Conservation (phyloP, 2,888 invertebrate genomes). For the Pristionchus fissidentatus region DNA sequence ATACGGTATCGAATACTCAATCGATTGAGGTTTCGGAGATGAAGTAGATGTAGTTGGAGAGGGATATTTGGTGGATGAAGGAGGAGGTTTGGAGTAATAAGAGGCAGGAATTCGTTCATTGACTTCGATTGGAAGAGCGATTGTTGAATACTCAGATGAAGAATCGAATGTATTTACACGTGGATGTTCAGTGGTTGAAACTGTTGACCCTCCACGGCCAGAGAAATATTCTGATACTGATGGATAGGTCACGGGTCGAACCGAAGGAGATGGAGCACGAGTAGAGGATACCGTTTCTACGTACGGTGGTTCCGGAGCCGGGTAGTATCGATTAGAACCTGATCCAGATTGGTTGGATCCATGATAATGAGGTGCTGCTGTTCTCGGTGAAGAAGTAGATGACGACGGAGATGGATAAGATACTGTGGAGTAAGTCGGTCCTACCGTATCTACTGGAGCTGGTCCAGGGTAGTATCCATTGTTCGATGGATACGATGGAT, state of each 20-base stretch:
- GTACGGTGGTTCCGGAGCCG: no score
- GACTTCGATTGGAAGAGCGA: background rate
- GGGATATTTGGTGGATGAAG: conserved; percentile 13
- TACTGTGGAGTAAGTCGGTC: background rate
- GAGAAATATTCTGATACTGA: background rate
- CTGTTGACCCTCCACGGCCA: background rate
- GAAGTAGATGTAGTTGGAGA: background rate
- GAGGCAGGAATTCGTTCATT: conserved; percentile 11
- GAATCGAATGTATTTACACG: conserved; percentile 12
- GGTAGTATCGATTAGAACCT: no score
- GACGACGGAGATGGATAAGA: conserved; percentile 30
- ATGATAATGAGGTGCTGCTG: no score
- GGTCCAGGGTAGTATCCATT: conserved; percentile 25
- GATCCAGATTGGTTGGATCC: no score
- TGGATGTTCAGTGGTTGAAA: background rate
- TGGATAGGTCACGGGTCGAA: background rate
- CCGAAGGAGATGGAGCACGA: background rate
- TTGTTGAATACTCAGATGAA: conserved; percentile 13
- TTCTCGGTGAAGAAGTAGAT: background rate
- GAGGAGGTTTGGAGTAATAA: conserved; percentile 12
- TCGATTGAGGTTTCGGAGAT: conserved; percentile 26
- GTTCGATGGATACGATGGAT: background rate
- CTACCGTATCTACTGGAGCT: background rate
- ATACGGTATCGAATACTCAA: conserved; percentile 35
- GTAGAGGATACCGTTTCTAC: no score